Base-by-base conservation (phyloP, 2,797 vertebrate species). In the Brachymystax lenok region DNA sequence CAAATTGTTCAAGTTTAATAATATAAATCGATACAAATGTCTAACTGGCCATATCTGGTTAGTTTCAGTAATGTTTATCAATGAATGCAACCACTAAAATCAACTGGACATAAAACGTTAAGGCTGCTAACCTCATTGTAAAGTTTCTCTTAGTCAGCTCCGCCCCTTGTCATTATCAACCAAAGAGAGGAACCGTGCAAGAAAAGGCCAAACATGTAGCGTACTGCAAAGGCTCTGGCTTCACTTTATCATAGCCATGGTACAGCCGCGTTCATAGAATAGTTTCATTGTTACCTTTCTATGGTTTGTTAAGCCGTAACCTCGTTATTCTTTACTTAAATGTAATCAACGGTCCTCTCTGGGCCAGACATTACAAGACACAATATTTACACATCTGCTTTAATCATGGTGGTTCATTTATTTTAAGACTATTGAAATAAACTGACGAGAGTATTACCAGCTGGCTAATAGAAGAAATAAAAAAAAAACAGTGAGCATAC, bases 291-390 rank as follows among this genome's bases (percentile, higher is more conserved):
- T 89, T 88, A 73, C 84, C 79, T 81, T 80, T 72, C 73, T 19
- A 71, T 73, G 69, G 61, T 81, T 76, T 66, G 56, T 75, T 80
- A 71, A 78, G 35, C 71, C 83, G 71, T 17, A 66, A 86, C 81
- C 85, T 90, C 88, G 91, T 94, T 94, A 93, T 94, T 92, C 85
- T 84, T 90, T 89, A 94, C 91, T 94, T 93, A 93, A 86, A 89
- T 70, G 82, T 88, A 94, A 94, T 94, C 91, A 94, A 85, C 82
- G 84, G 56, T 84, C 88, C 84, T 89, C 82, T 80, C 76, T 73
- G 69, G 80, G 79, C 72, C 33, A 35, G 27, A 81, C 84, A 79
- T 75, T 82, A 84, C 86, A 84, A 74, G 75, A 82, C 80, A 90
- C 87, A 86, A 89, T 89, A 91, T 92, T 93, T 92, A 91, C 85